These are phyloP conservation scores for Onychomys arenicola DNA, from an alignment of 2,797 vertebrate species.

Conservation along the genomic window DNA sequence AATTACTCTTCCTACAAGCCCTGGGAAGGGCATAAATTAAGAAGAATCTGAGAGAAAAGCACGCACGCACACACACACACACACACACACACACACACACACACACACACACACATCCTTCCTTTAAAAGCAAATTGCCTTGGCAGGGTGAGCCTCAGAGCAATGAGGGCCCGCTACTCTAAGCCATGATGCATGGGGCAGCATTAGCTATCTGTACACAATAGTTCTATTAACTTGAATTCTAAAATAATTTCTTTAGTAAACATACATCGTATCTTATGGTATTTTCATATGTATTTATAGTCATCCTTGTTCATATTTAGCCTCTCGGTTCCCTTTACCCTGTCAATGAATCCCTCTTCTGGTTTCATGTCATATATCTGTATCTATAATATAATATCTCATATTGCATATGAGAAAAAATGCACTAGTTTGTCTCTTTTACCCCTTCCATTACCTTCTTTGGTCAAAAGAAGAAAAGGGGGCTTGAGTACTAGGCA, in stretches of 20 bases:
- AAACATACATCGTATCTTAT: not conserved
- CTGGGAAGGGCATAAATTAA: not conserved
- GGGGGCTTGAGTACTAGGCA: not conserved
- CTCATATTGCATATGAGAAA: not conserved
- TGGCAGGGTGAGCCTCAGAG: not conserved
- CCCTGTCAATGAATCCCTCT: not conserved
- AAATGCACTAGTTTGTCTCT: not conserved
- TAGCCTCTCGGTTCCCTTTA: not conserved
- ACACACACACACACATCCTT: too few species aligned
- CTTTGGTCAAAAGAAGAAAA: slow-evolving; percentile 14
- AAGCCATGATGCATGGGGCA: not conserved
- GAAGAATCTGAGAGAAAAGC: not conserved
- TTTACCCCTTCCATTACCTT: not conserved
- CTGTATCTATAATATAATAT: not conserved
- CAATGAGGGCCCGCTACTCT: not conserved
- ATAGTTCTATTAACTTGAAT: not conserved
- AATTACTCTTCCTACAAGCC: slow-evolving; percentile 33
- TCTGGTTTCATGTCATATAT: not conserved
- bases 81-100: too few species aligned
- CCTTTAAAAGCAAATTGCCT: slow-evolving; percentile 19
- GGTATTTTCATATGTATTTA: not conserved
- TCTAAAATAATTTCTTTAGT: not conserved
- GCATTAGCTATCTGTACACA: not conserved
- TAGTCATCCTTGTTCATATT: not conserved
- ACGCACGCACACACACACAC: too few species aligned